Evolutionary conservation across 2,797 vertebrate genomes (phyloP).

Genomic region (Todus mexicanus): DNA sequence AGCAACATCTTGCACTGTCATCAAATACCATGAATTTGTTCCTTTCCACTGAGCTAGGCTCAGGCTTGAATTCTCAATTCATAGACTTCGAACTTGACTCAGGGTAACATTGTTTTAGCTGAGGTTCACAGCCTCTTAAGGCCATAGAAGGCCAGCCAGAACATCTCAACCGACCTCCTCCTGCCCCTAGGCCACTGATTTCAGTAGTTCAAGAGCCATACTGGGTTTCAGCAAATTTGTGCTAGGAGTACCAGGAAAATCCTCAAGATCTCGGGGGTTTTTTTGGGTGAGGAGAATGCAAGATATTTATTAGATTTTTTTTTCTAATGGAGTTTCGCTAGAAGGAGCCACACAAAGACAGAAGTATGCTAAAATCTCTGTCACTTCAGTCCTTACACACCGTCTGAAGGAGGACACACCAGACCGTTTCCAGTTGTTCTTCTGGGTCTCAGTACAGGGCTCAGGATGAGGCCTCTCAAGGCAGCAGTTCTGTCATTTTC

Average conservation of each 20-base stretch:
- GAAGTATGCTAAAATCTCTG: background rate
- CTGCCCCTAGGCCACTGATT: background rate
- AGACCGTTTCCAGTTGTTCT: background rate
- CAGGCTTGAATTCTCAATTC: background rate
- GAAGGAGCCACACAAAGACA: background rate
- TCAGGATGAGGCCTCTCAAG: background rate
- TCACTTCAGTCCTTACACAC: background rate
- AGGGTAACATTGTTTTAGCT: slow-evolving; percentile 49
- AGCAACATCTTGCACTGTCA: slow-evolving; percentile 50
- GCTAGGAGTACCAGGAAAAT: background rate
- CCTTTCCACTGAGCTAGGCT: slow-evolving; percentile 8
- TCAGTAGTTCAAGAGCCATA: background rate
- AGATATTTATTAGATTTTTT: background rate
- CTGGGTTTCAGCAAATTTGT: background rate
- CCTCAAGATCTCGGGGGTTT: background rate
- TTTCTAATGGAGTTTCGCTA: background rate
- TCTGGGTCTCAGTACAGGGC: background rate
- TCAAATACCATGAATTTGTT: slow-evolving; percentile 56
- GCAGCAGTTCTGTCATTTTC: background rate
- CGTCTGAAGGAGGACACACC: background rate
- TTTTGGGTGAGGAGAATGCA: background rate
- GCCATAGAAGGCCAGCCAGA: slow-evolving; percentile 13
- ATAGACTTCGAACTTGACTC: slow-evolving; percentile 40
- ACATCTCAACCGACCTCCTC: background rate
- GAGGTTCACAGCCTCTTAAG: slow-evolving; percentile 30